Percentiles rank a stretch among this genome's conserved stretches.
Evolutionary conservation across 2,888 invertebrate species (phyloP).

Genomic region (Pseudeuparius sepicola): DNA sequence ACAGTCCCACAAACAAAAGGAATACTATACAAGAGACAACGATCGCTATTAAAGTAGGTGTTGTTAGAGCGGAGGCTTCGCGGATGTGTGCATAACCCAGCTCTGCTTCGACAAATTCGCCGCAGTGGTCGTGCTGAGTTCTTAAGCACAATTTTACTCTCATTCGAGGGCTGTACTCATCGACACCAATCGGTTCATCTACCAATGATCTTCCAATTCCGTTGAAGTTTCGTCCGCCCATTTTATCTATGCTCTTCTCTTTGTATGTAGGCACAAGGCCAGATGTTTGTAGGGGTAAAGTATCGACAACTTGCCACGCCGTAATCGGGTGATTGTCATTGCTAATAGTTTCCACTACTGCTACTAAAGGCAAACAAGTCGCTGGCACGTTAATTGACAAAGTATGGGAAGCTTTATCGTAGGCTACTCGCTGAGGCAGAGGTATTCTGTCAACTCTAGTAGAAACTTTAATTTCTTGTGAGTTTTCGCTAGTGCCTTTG

Average conservation of each 20-base stretch:
- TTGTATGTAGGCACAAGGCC: conserved; percentile 60
- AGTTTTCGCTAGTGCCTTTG: conserved; percentile 78
- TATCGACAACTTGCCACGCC: conserved; percentile 63
- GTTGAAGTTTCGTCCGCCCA: conserved; percentile 41
- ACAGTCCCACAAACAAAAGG: conserved; percentile 60
- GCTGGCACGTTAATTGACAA: conserved; percentile 71
- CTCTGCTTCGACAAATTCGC: conserved; percentile 74
- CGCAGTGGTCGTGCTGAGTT: conserved; percentile 67
- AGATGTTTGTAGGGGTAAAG: conserved; percentile 58
- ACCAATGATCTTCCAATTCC: conserved; percentile 44
- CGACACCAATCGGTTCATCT: conserved; percentile 47
- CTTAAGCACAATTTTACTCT: conserved; percentile 74
- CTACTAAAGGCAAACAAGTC: conserved; percentile 68
- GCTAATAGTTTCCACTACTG: conserved; percentile 62
- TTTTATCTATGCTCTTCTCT: conserved; percentile 57
- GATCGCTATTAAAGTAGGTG: conserved; percentile 68
- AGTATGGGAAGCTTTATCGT: conserved; percentile 66
- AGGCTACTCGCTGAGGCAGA: conserved; percentile 69
- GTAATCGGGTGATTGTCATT: conserved; percentile 47
- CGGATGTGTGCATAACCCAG: conserved; percentile 73
- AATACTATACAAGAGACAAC: conserved; percentile 74
- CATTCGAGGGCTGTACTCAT: conserved; percentile 58
- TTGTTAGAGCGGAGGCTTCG: conserved; percentile 66
- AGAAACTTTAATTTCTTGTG: conserved; percentile 70
- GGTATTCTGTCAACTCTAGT: conserved; percentile 81